phyloP scores from a whole-genome alignment of 2,113 vertebrate genomes.

The Rhegmatorhina hoffmannsi region DNA sequence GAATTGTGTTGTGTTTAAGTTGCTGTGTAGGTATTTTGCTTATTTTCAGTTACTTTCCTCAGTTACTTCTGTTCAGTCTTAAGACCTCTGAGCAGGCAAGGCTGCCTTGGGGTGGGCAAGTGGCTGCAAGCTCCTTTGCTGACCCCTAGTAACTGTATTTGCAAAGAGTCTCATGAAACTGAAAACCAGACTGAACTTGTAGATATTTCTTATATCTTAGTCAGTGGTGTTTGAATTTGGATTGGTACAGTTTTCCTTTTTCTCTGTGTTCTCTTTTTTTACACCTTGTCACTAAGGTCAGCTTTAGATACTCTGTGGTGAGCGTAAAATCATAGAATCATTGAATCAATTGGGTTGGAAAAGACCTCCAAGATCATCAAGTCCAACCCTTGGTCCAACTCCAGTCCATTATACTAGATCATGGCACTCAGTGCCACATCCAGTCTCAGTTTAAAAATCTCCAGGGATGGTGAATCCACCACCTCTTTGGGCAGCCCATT shows the following conservation, averaged over 20 bases:
- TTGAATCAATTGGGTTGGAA: too few species aligned
- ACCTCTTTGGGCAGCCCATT: too few species aligned
- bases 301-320: neutral
- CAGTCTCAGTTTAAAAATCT: too few species aligned
- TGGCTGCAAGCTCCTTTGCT: neutral
- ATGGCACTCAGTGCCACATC: too few species aligned
- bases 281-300: neutral
- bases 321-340: neutral
- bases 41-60: neutral
- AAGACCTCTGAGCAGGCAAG: neutral
- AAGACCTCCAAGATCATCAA: too few species aligned
- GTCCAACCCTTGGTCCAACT: too few species aligned
- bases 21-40: neutral
- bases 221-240: neutral
- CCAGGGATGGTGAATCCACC: too few species aligned
- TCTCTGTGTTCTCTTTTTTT: neutral
- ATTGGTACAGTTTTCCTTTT: neutral
- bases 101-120: neutral
- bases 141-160: neutral
- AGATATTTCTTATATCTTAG: neutral
- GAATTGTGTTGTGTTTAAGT: neutral
- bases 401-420: too few species aligned
- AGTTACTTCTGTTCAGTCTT: neutral
- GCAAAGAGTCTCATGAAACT: neutral
- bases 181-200: neutral